Evolutionary conservation across 2,113 vertebrate genomes (phyloP), one percentile per base, ranked within the genome.

Genomic region (Tichodroma muraria): DNA sequence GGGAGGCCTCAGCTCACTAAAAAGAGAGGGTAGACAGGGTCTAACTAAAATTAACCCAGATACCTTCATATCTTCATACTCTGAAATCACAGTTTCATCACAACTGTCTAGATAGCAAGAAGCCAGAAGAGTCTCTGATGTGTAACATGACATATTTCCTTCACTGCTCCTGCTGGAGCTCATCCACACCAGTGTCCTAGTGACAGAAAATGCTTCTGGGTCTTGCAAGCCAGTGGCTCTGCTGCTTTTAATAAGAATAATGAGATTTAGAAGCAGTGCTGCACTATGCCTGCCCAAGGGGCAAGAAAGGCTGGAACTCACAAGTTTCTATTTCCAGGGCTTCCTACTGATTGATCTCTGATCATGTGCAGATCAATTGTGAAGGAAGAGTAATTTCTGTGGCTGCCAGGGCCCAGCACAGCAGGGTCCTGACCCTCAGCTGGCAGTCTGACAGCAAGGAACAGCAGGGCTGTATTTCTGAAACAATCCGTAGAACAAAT

Each of bases 161-260:
- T 57, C 53, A 64, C 57, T 72, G 4, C 4, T 61, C 45, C 45
- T 11, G 4, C 31, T 42, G 61, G 15, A 89, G 50, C 42, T 89
- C 54, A 88, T 63, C 30, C 84, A 66, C n/a, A 57, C 18, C 40
- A 56, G 45, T 12, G 13, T 61, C 27, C 33, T 18, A 44, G 18
- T 35, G 83, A 75, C 6, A 72, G 68, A n/a, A 89, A 76, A 72
- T 38, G 50, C 30, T 77, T 50, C 45, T 54, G 30, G 61, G 66
- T 45, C 16, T 57, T 73, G n/a, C 42, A 92, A 49, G n/a, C 31
- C 69, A 90, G 73, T 6, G 13, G 72, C 72, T 81, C 56, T 61
- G 30, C 73, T 86, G 57, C 38, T 80, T 94, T 92, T 91, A 94
- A 89, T 66, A 54, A 56, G 56, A 50, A 78, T 93, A 93, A 90